These are phyloP conservation scores for Dinoponera quadriceps DNA, from an alignment of 1,140 invertebrate species.

Conservation along the genomic window DNA sequence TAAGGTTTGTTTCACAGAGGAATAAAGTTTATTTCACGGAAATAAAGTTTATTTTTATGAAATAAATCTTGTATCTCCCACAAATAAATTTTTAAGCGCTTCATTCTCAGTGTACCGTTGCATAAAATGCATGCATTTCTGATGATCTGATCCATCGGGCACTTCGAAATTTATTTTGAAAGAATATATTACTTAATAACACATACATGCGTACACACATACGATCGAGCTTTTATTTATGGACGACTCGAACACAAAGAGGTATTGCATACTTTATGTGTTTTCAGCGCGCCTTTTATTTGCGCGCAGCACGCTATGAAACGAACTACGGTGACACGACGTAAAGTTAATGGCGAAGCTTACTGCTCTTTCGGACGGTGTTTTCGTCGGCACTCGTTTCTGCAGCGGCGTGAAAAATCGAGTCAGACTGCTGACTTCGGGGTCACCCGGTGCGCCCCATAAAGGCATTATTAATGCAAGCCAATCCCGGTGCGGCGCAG, in stretches of 20 bases:
- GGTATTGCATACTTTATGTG: conserved; percentile 17
- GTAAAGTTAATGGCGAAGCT: conserved; percentile 27
- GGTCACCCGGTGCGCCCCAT: conserved; percentile 77
- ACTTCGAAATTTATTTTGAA: conserved; percentile 13
- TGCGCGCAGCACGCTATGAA: not conserved
- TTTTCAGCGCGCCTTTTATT: conserved; percentile 6
- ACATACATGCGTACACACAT: too few species aligned
- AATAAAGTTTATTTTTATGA: too few species aligned
- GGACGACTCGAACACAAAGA: not conserved
- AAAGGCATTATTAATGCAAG: conserved; percentile 82
- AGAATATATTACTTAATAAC: not conserved
- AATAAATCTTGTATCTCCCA: too few species aligned
- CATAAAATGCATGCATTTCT: too few species aligned
- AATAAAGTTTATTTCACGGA: too few species aligned
- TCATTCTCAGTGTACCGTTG: too few species aligned
- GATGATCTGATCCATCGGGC: too few species aligned
- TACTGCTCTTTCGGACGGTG: conserved; percentile 41
- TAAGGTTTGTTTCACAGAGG: too few species aligned
- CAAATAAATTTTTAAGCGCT: too few species aligned
- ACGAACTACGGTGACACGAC: not conserved
- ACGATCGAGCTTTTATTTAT: not conserved
- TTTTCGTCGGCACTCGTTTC: conserved; percentile 14
- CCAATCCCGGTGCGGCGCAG: conserved; percentile 78
- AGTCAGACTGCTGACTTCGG: conserved; percentile 71
- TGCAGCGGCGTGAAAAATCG: conserved; percentile 74